phyloP scores from a whole-genome alignment of 2,797 vertebrate genomes.

The Mus caroli region DNA sequence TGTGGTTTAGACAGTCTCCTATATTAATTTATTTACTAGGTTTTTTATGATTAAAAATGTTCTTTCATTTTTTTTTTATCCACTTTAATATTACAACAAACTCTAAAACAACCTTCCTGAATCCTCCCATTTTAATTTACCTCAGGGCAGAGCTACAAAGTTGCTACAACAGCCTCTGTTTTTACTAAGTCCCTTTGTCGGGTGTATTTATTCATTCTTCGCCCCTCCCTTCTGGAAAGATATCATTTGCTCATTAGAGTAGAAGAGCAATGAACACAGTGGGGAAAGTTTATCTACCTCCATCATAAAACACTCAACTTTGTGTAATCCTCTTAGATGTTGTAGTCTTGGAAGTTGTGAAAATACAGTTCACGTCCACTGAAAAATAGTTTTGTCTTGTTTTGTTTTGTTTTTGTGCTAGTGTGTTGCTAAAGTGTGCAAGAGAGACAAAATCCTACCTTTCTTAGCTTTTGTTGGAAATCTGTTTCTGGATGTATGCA shows the following conservation, averaged over 20 bases:
- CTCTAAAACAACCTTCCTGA: conserved; percentile 23
- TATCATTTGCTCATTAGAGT: neutral
- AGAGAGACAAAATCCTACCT: neutral
- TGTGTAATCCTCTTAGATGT: neutral
- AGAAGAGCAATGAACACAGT: conserved; percentile 23
- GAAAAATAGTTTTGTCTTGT: neutral
- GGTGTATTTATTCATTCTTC: conserved; percentile 10
- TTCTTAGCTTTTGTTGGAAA: conserved; percentile 30
- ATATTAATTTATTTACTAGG: conserved; percentile 10
- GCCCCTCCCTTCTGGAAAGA: neutral
- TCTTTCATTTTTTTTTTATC: conserved; percentile 16
- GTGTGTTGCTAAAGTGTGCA: neutral
- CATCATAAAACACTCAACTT: neutral
- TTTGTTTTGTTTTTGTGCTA: neutral
- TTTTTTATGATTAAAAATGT: conserved; percentile 13
- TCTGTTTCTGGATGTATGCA: conserved; percentile 11
- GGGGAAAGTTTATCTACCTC: neutral
- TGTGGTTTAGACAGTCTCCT: neutral
- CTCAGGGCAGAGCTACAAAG: neutral
- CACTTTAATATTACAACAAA: conserved; percentile 52
- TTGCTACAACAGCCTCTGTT: neutral
- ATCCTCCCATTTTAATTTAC: conserved; percentile 45
- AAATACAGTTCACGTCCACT: neutral
- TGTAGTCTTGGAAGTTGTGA: conserved; percentile 44
- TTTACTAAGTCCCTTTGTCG: conserved; percentile 11